Evolutionary conservation across 2,797 vertebrate species (phyloP).

Genomic region (Smutsia temminckii): DNA sequence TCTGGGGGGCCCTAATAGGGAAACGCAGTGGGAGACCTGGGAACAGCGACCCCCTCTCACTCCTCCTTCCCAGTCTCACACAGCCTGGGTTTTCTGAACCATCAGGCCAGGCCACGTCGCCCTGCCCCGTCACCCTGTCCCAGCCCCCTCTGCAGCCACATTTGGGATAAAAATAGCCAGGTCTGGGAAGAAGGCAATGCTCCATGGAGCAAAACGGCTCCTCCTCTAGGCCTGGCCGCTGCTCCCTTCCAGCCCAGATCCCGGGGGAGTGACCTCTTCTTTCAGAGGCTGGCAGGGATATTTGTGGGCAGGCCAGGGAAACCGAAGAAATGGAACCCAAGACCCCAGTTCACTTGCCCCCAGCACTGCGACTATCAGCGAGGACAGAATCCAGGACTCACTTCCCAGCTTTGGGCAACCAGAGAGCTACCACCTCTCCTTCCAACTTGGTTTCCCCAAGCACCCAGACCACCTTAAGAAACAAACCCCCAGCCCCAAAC

Average conservation of each 20-base stretch:
- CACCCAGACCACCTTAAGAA: not conserved
- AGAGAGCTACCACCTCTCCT: not conserved
- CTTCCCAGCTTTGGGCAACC: not conserved
- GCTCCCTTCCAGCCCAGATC: not conserved
- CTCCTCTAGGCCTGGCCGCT: conserved; percentile 16
- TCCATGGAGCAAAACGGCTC: conserved; percentile 39
- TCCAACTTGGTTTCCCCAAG: not conserved
- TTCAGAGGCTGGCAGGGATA: not conserved
- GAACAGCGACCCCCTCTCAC: not conserved
- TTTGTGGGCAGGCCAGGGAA: not conserved
- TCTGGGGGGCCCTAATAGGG: not conserved
- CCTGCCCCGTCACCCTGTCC: conserved; percentile 49
- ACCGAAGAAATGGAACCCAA: not conserved
- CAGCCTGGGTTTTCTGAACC: conserved; percentile 22
- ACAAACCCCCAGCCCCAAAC: conserved; percentile 23
- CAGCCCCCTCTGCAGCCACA: conserved; percentile 67
- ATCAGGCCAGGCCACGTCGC: conserved; percentile 60
- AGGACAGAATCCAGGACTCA: not conserved
- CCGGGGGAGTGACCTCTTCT: not conserved
- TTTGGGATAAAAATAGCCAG: conserved; percentile 75
- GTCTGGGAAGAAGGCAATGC: conserved; percentile 41
- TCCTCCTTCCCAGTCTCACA: not conserved
- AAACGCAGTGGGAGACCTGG: not conserved
- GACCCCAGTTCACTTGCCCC: not conserved
- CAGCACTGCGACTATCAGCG: not conserved